Evolutionary conservation across 2,797 vertebrate genomes (phyloP), one percentile per base, ranked within the genome.

Genomic region (Gallinago nigripennis): DNA sequence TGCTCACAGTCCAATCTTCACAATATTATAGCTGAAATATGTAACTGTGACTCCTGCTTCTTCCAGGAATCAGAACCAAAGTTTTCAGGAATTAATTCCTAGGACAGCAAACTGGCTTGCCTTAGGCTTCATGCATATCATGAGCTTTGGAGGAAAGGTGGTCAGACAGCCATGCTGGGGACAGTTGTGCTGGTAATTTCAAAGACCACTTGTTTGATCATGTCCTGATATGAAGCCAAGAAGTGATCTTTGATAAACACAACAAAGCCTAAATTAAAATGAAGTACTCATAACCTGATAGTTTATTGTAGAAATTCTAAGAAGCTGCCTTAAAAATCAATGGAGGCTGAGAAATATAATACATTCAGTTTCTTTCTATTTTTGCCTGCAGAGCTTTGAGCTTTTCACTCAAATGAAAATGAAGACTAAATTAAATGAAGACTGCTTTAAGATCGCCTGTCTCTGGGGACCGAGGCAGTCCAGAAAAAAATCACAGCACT

Each of bases 221-320:
- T 5, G 16, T 68, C 46, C 30, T 45, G 24, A 48, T 35, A 50
- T 1, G 28, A 94, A 90, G 84, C 7, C 23, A 91, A 31, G 4
- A 84, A 53, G 4, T 16, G 10, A 72, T 53, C 30, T n/a, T 50
- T 3, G 1, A 30, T 31, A 80, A 88, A 50, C 12, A 56, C 18
- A 85, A 21, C 14, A 33, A 30, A 78, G 30, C 12, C 50, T 48
- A 57, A 70, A 68, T 15, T 25, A 50, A 82, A 86, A 16, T 6
- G 16, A 77, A 71, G 17, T 27, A 45, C 4, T 57, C 31, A 66
- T 37, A 82, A 46, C 3, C 17, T 33, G 63, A 23, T 25, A 91
- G 17, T 25, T 51, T 45, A 14, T 23, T 0, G 0, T 31, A 27
- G 68, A 75, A 81, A 73, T 7, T 5, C 0, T 25, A 54, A 73